phyloP scores from a whole-genome alignment of 2,113 vertebrate species.

The Oryctolagus cuniculus region DNA sequence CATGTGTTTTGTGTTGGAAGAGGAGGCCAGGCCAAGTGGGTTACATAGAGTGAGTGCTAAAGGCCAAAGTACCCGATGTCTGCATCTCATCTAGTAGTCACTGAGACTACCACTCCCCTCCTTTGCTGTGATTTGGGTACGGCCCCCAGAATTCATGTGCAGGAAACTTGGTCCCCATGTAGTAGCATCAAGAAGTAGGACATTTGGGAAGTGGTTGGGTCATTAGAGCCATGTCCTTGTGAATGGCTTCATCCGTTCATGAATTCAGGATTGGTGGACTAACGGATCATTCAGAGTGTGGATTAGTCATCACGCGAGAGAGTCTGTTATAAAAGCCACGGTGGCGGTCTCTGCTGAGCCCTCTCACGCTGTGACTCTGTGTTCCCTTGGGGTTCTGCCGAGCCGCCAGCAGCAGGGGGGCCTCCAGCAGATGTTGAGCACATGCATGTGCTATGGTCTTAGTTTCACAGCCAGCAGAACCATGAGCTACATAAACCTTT shows the following conservation, averaged over 20 bases:
- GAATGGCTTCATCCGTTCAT: not conserved
- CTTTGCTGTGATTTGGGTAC: not conserved
- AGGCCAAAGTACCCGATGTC: too few species aligned
- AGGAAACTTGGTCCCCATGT: not conserved
- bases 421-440: not conserved
- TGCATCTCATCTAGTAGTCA: too few species aligned
- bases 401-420: not conserved
- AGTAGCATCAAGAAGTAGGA: not conserved
- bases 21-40: not conserved
- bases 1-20: not conserved
- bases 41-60: not conserved
- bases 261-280: not conserved
- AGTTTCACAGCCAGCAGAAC: not conserved
- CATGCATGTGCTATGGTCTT: not conserved
- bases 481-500: not conserved
- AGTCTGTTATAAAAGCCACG: not conserved
- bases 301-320: not conserved
- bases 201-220: too few species aligned
- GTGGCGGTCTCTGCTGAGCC: not conserved
- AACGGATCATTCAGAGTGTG: not conserved
- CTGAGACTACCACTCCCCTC: too few species aligned
- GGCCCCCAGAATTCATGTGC: not conserved
- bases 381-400: not conserved
- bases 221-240: not conserved
- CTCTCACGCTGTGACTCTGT: too few species aligned